phyloP scores from a whole-genome alignment of 2,888 invertebrate genomes.

The Drosophila colorata region DNA sequence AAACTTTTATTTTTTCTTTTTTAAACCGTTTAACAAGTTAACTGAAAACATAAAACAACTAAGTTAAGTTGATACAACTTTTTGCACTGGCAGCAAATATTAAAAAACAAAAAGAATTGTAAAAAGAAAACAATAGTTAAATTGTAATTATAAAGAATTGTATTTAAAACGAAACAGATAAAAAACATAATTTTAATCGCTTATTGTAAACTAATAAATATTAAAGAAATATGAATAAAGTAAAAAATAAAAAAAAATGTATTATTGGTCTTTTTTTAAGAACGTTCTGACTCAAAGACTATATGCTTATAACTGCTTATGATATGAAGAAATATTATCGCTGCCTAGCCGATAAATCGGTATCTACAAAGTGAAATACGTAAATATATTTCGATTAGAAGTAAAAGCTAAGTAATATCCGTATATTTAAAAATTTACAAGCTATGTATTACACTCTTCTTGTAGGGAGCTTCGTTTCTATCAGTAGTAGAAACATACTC shows the following conservation, averaged over 20 bases:
- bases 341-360: too few relatives aligned
- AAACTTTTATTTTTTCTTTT: slow-evolving; percentile 80
- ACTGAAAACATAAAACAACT: slow-evolving; percentile 28
- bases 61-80: slow-evolving; percentile 68
- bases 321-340: too few relatives aligned
- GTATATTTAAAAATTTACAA: too few relatives aligned
- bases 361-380: too few relatives aligned
- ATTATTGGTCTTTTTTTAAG: background rate
- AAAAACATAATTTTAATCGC: slow-evolving; percentile 74
- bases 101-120: slow-evolving; percentile 60
- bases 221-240: slow-evolving; percentile 76
- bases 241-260: slow-evolving; percentile 44
- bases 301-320: too few relatives aligned
- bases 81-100: slow-evolving; percentile 84
- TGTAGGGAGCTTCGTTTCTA: too few relatives aligned
- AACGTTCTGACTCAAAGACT: too few relatives aligned
- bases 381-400: too few relatives aligned
- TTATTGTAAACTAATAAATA: slow-evolving; percentile 83
- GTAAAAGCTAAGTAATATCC: too few relatives aligned
- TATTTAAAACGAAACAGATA: slow-evolving; percentile 67
- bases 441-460: too few relatives aligned
- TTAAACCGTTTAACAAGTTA: slow-evolving; percentile 28
- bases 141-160: slow-evolving; percentile 81
- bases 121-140: slow-evolving; percentile 83
- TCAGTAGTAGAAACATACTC: too few relatives aligned